Evolutionary conservation across 2,888 invertebrate genomes (phyloP).

Genomic region (Buathra laborator): DNA sequence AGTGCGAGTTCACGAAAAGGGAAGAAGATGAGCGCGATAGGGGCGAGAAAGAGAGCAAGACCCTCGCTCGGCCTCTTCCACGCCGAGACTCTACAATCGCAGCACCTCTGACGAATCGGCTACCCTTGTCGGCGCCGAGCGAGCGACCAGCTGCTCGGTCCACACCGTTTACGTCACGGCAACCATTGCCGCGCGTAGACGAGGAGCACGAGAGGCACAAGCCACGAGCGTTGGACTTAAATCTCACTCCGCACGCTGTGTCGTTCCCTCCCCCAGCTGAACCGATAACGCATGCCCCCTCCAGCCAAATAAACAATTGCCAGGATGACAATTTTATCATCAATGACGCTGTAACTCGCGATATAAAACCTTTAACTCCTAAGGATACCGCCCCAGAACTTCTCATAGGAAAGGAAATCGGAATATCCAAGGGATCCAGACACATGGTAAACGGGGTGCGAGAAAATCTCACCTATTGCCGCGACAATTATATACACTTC

Average conservation of each 20-base stretch:
- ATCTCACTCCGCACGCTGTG: not conserved
- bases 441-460: not conserved
- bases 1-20: not conserved
- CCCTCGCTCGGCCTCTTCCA: not conserved
- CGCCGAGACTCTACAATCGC: not conserved
- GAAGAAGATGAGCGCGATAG: not conserved
- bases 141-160: not conserved
- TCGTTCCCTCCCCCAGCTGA: not conserved
- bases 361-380: not conserved
- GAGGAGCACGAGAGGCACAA: not conserved
- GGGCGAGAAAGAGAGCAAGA: not conserved
- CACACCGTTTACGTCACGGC: not conserved
- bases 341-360: not conserved
- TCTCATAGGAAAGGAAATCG: not conserved
- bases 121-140: not conserved
- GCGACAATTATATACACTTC: slow-evolving; percentile 50
- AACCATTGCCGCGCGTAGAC: not conserved
- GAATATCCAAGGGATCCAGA: too few relatives aligned
- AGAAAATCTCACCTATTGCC: slow-evolving; percentile 12
- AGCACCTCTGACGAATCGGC: not conserved
- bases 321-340: not conserved
- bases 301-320: not conserved
- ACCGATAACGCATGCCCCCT: not conserved
- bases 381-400: not conserved
- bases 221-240: not conserved